Percentiles rank a stretch among this genome's conserved stretches.
These are phyloP conservation scores for Puffinus mauretanicus DNA, from an alignment of 2,113 vertebrate genomes.

Conservation along the genomic window DNA sequence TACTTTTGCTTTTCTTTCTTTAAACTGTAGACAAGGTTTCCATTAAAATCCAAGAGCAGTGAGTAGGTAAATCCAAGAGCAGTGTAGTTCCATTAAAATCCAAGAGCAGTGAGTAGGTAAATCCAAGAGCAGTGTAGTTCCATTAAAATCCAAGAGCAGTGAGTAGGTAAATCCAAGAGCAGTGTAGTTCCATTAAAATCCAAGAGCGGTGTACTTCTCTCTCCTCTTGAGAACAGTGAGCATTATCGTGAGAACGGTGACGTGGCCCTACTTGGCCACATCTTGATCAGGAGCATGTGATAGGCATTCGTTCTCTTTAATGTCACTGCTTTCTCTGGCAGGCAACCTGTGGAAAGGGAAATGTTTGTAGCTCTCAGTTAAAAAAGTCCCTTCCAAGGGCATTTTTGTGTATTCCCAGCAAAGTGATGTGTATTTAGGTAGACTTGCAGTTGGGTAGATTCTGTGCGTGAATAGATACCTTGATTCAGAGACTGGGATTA, in stretches of 20 bases:
- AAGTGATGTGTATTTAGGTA: not conserved
- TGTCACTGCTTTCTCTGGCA: not conserved
- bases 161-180: not conserved
- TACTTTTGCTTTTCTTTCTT: not conserved
- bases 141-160: not conserved
- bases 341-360: not conserved
- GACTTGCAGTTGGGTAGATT: not conserved
- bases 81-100: not conserved
- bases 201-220: not conserved
- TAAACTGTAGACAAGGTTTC: not conserved
- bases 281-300: accelerated
- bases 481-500: not conserved
- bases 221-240: not conserved
- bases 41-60: not conserved
- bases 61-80: not conserved
- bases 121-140: not conserved
- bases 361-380: not conserved
- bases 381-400: not conserved
- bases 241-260: not conserved
- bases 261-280: not conserved
- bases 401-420: not conserved
- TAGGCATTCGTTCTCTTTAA: accelerated
- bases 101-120: not conserved
- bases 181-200: not conserved
- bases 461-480: not conserved